Percentiles rank a stretch among this genome's conserved stretches.
Evolutionary conservation across 1,140 invertebrate genomes (phyloP).

Genomic region (Parapsyche elsis): DNA sequence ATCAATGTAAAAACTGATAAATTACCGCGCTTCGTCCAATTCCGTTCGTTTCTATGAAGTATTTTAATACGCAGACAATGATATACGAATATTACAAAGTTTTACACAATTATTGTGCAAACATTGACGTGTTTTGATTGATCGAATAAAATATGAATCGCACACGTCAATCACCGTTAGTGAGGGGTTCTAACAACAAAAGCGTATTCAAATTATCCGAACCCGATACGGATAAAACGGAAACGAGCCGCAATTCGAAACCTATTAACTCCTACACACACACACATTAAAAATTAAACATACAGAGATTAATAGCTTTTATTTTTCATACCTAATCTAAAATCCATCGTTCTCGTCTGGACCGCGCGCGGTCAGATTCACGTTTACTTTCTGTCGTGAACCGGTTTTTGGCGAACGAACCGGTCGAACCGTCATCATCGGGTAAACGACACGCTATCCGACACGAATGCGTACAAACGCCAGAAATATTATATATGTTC

Average conservation of each 20-base stretch:
- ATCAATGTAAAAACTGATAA: no score
- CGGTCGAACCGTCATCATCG: background rate
- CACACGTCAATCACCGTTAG: slow-evolving; percentile 7
- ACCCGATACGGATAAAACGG: background rate
- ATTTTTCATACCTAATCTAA: background rate
- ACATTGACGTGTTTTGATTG: background rate
- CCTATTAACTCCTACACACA: no score
- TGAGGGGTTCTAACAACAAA: background rate
- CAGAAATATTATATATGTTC: no score
- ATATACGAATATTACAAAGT: no score
- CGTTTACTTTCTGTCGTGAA: slow-evolving; percentile 19
- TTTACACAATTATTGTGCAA: no score
- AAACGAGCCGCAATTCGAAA: background rate
- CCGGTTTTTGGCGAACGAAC: background rate
- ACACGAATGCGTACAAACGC: background rate
- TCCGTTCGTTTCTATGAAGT: background rate
- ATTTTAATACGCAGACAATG: no score
- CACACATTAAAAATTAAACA: no score
- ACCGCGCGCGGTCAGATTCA: background rate
- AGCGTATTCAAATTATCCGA: background rate
- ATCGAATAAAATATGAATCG: background rate
- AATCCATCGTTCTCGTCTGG: background rate
- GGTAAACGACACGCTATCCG: background rate
- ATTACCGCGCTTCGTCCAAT: no score
- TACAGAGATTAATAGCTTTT: no score